Base-by-base conservation (phyloP, 2,797 vertebrate genomes). In the Ambastaia sidthimunki region DNA sequence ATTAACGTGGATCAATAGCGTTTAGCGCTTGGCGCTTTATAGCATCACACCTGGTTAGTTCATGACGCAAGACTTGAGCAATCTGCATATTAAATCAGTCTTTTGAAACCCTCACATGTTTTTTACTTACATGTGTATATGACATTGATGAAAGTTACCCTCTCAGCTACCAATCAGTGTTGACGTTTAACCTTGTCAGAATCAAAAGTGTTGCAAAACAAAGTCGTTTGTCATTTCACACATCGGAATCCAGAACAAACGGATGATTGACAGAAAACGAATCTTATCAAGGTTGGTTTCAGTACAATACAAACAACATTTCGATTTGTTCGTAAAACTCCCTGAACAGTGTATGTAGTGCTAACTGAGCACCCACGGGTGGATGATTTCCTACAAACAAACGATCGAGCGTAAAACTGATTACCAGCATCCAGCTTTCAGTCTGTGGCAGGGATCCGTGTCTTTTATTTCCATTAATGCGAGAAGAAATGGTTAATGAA, bases 401-500 rank as follows among this genome's bases (percentile, higher is more conserved):
- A 84, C 79, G 75, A 83, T 74, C 25, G 70, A 57, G 72, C 54
- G 16, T 52, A 83, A 67, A 82, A 81, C 69, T 78, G 77, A 85
- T 74, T 76, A 78, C 67, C 72, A 50, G 70, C 70, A 83, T 87
- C 77, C 71, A 81, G 65, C 71, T 78, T 72, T 66, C 63, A 83
- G 83, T 82, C 79, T 70, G 71, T 48, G 76, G 66, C 59, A n/a
- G 21, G 41, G 63, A 80, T 65, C 74, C 68, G 55, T 10, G 41
- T 71, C 67, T 84, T 83, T 85, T 78, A 79, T 82, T 84, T 85
- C 63, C 67, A 85, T 86, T 81, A 85, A 66, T 54, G 54, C 31
- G 48, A 55, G 62, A 63, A 60, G 81, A 83, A 78, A 84, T 63
- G 31, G 70, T 81, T 83, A 87, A 86, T 87, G 84, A 85, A 82